phyloP scores from a whole-genome alignment of 2,797 vertebrate genomes.

The Takifugu rubripes region DNA sequence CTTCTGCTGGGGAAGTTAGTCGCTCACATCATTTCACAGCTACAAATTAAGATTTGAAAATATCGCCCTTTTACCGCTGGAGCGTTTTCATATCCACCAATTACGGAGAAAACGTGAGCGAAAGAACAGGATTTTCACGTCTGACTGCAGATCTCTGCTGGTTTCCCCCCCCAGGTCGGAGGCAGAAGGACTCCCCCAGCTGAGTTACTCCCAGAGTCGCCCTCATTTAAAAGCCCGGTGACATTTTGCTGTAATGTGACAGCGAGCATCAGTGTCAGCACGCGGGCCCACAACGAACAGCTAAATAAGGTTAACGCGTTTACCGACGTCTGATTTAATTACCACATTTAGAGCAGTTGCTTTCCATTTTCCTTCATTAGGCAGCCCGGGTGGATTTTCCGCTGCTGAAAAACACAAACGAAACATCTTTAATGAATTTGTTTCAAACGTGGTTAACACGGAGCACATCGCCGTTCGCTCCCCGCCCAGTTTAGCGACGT shows the following conservation, averaged over 20 bases:
- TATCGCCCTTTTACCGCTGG: no score
- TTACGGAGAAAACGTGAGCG: background rate
- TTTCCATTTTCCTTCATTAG: slow-evolving; percentile 64
- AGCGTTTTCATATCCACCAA: background rate
- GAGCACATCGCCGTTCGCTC: slow-evolving; percentile 24
- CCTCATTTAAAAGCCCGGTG: slow-evolving; percentile 47
- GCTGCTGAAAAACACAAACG: slow-evolving; percentile 38
- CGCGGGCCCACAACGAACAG: slow-evolving; percentile 44
- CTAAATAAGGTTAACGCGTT: slow-evolving; percentile 61
- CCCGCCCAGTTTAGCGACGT: slow-evolving; percentile 35
- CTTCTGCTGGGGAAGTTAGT: no score
- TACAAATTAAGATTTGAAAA: no score
- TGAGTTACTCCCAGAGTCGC: background rate
- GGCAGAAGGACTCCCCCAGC: background rate
- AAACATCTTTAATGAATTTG: slow-evolving; percentile 49
- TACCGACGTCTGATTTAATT: slow-evolving; percentile 70
- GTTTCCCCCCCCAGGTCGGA: background rate
- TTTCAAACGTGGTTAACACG: slow-evolving; percentile 54
- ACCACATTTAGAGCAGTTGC: slow-evolving; percentile 41
- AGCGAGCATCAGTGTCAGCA: slow-evolving; percentile 52
- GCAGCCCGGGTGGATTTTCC: slow-evolving; percentile 23
- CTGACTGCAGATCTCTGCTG: slow-evolving; percentile 17
- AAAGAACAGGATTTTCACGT: slow-evolving; percentile 10
- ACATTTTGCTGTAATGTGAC: slow-evolving; percentile 56
- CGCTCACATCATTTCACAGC: no score